Base-by-base conservation (phyloP, 35 echinoderm and acorn worm species). In the Amphiura filiformis region DNA sequence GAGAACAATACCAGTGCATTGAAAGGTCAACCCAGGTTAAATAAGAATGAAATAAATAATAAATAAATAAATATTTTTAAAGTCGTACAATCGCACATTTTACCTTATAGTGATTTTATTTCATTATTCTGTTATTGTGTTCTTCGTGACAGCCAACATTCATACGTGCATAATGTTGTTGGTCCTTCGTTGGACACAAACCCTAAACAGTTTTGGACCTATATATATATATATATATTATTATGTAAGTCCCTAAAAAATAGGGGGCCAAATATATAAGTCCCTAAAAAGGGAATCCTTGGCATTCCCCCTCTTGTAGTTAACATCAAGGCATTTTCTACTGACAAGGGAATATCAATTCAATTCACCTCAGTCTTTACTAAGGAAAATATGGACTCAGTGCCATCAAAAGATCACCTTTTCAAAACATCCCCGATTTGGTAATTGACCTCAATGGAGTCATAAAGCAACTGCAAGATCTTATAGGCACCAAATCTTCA, bases 281-380 rank as follows among this genome's bases (percentile, higher is more conserved):
- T 12, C 42, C 22, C 15, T 61, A 39, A n/a, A 65, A 57, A 36
- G 26, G 84, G 76, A 5, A n/a, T 34, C 18, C 30, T 84, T 56
- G 82, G 82, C 31, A 57, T 84, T 37, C 82, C 82, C 9, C 11
- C 39, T 14, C 20, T 57, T 11, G 41, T 42, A 35, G 47, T 84
- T 64, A 26, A 84, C 35, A 40, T n/a, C 30, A 84, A 84, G 56
- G 56, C 36, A 13, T 32, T 0, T 84, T 7, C 82, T 0, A 78
- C 84, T 0, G 84, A 75, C 32, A 0, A 75, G 32, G 84, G 39
- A 36, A 82, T 23, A 30, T 80, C 79, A 65, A 47, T 83, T 4
- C 84, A 89, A 22, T 89, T 89, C 34, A 57, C 41, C 32, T 82
- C 88, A 36, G 80, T 83, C 0, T 76, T 83, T 76, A 81, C 86